phyloP scores from a whole-genome alignment of 2,888 invertebrate genomes.

The Hyposoter dolosus region DNA sequence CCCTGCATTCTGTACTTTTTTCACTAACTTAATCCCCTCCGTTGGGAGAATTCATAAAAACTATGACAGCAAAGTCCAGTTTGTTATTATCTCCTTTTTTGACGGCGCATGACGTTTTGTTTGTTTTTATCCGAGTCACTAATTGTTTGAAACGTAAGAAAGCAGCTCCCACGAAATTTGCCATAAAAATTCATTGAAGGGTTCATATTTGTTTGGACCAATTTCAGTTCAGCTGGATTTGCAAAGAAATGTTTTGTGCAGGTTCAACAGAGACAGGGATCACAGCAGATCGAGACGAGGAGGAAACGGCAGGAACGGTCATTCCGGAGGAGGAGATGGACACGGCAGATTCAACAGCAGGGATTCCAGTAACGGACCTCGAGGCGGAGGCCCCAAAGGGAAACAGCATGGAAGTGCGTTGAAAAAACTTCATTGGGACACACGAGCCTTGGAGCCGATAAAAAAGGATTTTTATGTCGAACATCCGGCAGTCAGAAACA shows the following conservation, averaged over 20 bases:
- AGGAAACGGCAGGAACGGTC: conserved; percentile 79
- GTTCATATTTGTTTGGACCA: background rate
- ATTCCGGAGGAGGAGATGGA: conserved; percentile 77
- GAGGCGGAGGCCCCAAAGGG: conserved; percentile 75
- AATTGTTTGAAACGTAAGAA: background rate
- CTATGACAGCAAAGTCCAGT: background rate
- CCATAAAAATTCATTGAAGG: background rate
- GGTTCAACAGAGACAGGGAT: conserved; percentile 80
- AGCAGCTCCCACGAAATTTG: background rate
- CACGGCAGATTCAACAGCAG: conserved; percentile 75
- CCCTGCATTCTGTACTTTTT: background rate
- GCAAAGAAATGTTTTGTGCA: conserved; percentile 47
- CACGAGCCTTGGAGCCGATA: conserved; percentile 88
- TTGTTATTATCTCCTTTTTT: background rate
- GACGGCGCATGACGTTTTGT: background rate
- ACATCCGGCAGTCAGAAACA: conserved; percentile 87
- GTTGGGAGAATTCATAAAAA: background rate
- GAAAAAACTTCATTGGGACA: conserved; percentile 87
- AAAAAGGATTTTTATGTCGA: conserved; percentile 93
- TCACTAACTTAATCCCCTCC: background rate
- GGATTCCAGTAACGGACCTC: conserved; percentile 75
- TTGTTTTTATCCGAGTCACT: background rate
- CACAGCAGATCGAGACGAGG: conserved; percentile 78
- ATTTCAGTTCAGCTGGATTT: background rate
- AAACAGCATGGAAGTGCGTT: conserved; percentile 85